Evolutionary conservation across 2,797 vertebrate genomes (phyloP).

Genomic region (Clarias pachynema): DNA sequence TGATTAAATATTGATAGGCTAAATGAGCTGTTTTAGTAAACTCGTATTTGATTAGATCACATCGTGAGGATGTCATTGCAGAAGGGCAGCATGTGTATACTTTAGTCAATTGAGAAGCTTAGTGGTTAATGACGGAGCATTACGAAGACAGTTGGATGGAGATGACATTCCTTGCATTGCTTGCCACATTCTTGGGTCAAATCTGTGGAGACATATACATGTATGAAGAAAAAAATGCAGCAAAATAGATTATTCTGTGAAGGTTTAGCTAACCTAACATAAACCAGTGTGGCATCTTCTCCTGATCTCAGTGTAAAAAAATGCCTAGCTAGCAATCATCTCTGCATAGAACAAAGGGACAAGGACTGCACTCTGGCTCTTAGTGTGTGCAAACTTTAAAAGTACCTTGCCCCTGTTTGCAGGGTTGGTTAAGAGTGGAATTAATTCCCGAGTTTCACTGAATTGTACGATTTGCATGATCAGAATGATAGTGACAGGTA

Average conservation of each 20-base stretch:
- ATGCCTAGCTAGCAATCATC: conserved; percentile 63
- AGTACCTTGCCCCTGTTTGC: conserved; percentile 58
- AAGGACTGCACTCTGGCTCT: conserved; percentile 51
- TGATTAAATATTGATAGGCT: conserved; percentile 23
- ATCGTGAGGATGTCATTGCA: conserved; percentile 32
- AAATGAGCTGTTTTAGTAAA: conserved; percentile 10
- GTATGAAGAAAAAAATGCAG: conserved; percentile 41
- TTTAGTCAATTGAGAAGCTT: conserved; percentile 40
- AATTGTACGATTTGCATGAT: conserved; percentile 75
- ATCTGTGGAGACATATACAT: conserved; percentile 55
- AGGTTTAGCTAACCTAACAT: conserved; percentile 69
- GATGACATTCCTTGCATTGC: conserved; percentile 60
- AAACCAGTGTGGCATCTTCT: conserved; percentile 65
- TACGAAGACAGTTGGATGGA: conserved; percentile 57
- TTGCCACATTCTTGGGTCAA: conserved; percentile 65
- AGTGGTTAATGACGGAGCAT: conserved; percentile 39
- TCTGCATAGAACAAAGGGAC: conserved; percentile 78
- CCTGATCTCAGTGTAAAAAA: conserved; percentile 65
- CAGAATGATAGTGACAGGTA: conserved; percentile 84
- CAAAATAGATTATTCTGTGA: conserved; percentile 47
- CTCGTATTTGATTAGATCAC: conserved; percentile 6
- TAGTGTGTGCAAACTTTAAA: conserved; percentile 52
- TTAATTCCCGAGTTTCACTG: conserved; percentile 13
- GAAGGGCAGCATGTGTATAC: conserved; percentile 37
- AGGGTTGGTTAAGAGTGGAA: conserved; percentile 30